Percentiles rank a stretch among this genome's conserved stretches.
These are phyloP conservation scores for Microctenopoma lineatum DNA, from an alignment of 2,797 vertebrate species.

Conservation along the genomic window DNA sequence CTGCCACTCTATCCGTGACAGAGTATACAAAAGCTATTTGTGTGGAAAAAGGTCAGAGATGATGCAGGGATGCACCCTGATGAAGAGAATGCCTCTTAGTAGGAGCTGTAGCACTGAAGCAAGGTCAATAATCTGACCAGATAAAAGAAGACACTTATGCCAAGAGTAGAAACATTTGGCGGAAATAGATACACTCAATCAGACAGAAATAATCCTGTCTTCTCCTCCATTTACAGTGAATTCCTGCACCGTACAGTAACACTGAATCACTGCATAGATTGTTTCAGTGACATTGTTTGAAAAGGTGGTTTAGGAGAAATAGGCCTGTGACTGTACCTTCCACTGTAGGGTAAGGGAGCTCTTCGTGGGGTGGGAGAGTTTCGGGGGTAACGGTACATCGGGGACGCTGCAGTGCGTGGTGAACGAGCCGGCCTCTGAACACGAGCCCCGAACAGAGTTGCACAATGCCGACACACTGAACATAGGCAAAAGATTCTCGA, in stretches of 20 bases:
- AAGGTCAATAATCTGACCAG: constrained; percentile 13
- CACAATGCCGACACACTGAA: constrained; percentile 90
- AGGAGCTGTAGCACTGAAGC: background rate
- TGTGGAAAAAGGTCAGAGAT: constrained; percentile 35
- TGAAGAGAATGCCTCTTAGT: background rate
- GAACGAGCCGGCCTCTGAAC: constrained; percentile 91
- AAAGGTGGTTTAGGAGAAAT: constrained; percentile 1
- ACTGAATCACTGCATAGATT: background rate
- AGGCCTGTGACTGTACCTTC: constrained; percentile 87
- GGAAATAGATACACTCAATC: background rate
- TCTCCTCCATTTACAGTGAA: no score
- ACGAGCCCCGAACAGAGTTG: constrained; percentile 92
- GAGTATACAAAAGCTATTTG: constrained; percentile 29
- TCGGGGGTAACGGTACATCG: constrained; percentile 90
- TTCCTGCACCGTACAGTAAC: background rate
- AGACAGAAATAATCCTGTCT: no score
- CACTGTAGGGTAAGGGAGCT: constrained; percentile 94
- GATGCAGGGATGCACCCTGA: constrained; percentile 6
- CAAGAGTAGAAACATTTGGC: background rate
- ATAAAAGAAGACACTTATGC: background rate
- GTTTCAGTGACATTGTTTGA: background rate
- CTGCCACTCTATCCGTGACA: constrained; percentile 41
- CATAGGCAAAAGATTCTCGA: background rate
- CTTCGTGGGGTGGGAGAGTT: constrained; percentile 93
- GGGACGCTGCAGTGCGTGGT: constrained; percentile 94